phyloP scores from a whole-genome alignment of 2,113 vertebrate genomes.

The Diadophis punctatus region DNA sequence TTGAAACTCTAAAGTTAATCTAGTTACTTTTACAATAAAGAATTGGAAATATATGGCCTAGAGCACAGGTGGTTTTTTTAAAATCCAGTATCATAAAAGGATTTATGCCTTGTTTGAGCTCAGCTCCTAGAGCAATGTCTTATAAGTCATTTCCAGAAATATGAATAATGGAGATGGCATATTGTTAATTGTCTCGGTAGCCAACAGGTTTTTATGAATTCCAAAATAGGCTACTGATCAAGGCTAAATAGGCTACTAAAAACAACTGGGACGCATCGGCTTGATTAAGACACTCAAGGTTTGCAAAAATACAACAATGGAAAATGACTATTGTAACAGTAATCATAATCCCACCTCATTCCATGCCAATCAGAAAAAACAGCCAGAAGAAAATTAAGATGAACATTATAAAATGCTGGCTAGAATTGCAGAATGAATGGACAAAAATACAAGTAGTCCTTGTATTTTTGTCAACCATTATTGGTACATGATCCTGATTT shows the following conservation, averaged over 20 bases:
- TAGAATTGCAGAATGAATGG: not conserved
- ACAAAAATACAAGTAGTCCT: not conserved
- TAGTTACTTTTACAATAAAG: not conserved
- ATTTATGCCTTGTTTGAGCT: not conserved
- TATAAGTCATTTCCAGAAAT: not conserved
- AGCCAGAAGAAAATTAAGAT: not conserved
- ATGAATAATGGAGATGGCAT: not conserved
- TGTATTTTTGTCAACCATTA: not conserved
- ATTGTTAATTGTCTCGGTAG: not conserved
- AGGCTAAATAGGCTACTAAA: not conserved
- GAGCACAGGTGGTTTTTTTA: not conserved
- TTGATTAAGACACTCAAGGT: not conserved
- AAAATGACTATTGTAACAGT: not conserved
- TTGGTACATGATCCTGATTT: not conserved
- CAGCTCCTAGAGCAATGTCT: not conserved
- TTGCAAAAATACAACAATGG: not conserved
- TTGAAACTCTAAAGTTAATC: not conserved
- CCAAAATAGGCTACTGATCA: not conserved
- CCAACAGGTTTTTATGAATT: not conserved
- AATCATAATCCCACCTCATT: too few relatives aligned
- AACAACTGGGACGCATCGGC: not conserved
- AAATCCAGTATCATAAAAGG: not conserved
- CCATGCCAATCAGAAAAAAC: not conserved
- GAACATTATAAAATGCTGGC: not conserved
- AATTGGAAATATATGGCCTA: not conserved